Conservation (phyloP, 37 sponge, comb jelly and placozoan species). For the Oopsacas minuta region DNA sequence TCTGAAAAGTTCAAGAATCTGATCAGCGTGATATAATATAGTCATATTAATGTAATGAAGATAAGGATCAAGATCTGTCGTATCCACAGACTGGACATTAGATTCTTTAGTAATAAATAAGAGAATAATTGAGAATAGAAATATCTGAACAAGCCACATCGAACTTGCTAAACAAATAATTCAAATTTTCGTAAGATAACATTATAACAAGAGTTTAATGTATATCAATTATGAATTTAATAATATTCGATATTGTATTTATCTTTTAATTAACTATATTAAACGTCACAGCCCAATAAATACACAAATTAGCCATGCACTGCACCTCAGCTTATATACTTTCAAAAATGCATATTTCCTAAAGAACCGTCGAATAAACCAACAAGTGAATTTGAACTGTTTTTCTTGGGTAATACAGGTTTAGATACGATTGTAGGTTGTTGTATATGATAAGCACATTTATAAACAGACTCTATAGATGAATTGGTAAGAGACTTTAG, state of each 20-base stretch:
- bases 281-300: background rate
- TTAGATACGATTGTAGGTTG: background rate
- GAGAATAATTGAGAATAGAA: background rate
- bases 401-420: background rate
- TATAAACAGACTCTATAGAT: background rate
- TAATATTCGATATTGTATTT: too few relatives aligned
- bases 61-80: background rate
- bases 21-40: background rate
- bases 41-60: background rate
- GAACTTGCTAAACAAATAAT: too few relatives aligned
- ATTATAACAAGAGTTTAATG: too few relatives aligned
- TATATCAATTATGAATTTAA: too few relatives aligned
- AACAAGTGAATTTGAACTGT: background rate
- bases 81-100: background rate
- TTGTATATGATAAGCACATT: background rate
- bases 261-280: too few relatives aligned
- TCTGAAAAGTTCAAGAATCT: background rate
- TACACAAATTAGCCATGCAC: background rate
- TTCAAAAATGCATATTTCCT: constrained; percentile 10
- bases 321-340: background rate
- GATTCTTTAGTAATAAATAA: background rate
- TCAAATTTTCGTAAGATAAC: too few relatives aligned
- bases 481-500: background rate
- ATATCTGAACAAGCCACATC: background rate
- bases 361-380: background rate